Percentiles rank a stretch among this genome's conserved stretches.
These are phyloP conservation scores for Xanthostigma xanthostigma DNA, from an alignment of 2,888 invertebrate genomes.

Conservation along the genomic window DNA sequence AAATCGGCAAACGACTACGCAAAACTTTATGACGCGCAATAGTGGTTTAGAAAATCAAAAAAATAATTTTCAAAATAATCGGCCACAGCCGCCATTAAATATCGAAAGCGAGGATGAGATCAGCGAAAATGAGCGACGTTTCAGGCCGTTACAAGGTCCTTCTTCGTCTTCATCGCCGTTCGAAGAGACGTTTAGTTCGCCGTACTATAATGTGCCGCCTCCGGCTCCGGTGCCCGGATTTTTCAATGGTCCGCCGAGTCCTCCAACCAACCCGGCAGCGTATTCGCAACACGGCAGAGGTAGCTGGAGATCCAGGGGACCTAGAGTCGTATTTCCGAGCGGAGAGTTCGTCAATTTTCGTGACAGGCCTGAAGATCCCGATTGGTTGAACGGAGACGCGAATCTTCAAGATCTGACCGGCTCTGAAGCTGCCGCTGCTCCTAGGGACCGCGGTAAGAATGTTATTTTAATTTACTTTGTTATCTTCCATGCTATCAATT, in stretches of 20 bases:
- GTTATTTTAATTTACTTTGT: too few species aligned
- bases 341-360: conserved; percentile 24
- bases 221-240: neutral
- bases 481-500: too few species aligned
- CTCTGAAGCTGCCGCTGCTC: conserved; percentile 31
- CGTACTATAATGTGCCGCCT: conserved; percentile 1
- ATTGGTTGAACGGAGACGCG: conserved; percentile 24
- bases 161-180: too few species aligned
- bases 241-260: neutral
- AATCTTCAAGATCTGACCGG: conserved; percentile 44
- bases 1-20: too few species aligned
- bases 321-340: conserved; percentile 27
- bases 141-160: too few species aligned
- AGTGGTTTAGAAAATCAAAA: too few species aligned
- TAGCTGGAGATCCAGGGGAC: conserved; percentile 18
- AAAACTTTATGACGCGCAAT: too few species aligned
- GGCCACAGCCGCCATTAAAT: too few species aligned
- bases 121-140: too few species aligned
- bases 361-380: conserved; percentile 22
- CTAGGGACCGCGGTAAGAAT: conserved; percentile 50
- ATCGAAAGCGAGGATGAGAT: too few species aligned
- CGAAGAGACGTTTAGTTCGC: neutral
- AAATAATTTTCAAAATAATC: too few species aligned
- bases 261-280: neutral
- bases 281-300: neutral